Evolutionary conservation across 2,113 vertebrate genomes (phyloP).

Genomic region (Melanerpes formicivorus): DNA sequence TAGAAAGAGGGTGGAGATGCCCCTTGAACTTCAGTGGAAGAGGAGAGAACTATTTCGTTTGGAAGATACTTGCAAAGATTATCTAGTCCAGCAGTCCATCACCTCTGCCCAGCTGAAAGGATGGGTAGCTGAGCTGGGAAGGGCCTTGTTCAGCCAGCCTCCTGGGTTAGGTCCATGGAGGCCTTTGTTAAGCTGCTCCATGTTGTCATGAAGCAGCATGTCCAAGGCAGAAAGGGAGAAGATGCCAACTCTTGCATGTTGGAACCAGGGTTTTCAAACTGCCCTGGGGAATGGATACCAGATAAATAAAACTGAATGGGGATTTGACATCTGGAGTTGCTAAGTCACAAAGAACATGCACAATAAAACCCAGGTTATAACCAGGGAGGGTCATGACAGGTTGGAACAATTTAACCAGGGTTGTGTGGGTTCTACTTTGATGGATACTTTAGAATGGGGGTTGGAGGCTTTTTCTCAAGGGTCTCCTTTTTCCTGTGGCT

Average conservation of each 20-base stretch:
- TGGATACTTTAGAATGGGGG: neutral
- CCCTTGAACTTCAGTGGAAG: too few species aligned
- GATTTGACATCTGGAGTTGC: neutral
- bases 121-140: neutral
- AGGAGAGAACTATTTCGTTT: too few species aligned
- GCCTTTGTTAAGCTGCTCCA: fast-evolving
- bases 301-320: neutral
- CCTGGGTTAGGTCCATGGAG: neutral
- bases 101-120: neutral
- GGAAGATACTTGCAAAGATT: too few species aligned
- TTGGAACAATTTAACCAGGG: neutral
- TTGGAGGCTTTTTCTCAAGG: neutral
- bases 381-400: neutral
- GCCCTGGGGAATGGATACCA: neutral
- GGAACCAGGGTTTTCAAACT: neutral
- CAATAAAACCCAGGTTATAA: neutral
- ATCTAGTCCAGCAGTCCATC: neutral
- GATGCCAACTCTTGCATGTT: constrained; percentile 12
- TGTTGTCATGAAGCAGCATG: constrained; percentile 1
- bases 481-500: neutral
- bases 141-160: neutral
- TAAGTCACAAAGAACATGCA: neutral
- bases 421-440: neutral
- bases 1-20: too few species aligned
- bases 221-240: constrained; percentile 14